Conservation (phyloP, 2,888 invertebrate species). For the Napeogenes sylphis region DNA sequence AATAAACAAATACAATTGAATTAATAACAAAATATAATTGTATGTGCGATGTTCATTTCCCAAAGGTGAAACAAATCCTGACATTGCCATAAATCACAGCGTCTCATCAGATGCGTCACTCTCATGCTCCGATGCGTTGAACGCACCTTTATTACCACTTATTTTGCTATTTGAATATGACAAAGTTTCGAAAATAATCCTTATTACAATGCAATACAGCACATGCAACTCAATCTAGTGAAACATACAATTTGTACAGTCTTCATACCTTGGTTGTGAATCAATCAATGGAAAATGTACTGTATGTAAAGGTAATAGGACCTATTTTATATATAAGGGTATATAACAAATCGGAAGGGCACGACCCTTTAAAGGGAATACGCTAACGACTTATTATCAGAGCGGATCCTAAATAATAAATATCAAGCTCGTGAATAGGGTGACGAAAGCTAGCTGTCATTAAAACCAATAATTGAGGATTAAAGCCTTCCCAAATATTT, state of each 20-base stretch:
- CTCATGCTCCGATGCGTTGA: not conserved
- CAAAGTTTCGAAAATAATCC: not conserved
- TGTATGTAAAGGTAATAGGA: not conserved
- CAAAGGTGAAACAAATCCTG: conserved; percentile 27
- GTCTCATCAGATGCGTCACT: conserved; percentile 47
- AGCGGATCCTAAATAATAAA: conserved; percentile 62
- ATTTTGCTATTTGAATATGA: not conserved
- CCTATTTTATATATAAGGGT: not conserved
- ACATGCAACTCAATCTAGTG: not conserved
- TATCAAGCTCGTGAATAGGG: conserved; percentile 33
- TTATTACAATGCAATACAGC: not conserved
- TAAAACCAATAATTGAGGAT: conserved; percentile 8
- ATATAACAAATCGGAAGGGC: conserved; percentile 20
- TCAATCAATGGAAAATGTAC: not conserved
- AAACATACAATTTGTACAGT: not conserved
- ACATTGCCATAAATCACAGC: conserved; percentile 37
- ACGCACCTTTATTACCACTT: not conserved
- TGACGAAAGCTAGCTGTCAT: conserved; percentile 20
- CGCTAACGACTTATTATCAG: conserved; percentile 55
- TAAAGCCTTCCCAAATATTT: not conserved
- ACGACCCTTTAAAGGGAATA: conserved; percentile 47
- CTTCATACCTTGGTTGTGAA: not conserved
- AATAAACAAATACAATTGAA: not conserved
- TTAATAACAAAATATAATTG: conserved; percentile 1
- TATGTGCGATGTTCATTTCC: conserved; percentile 12